These are phyloP conservation scores for Sebastes steindachneri DNA, from an alignment of 2,797 vertebrate genomes.

Conservation along the genomic window DNA sequence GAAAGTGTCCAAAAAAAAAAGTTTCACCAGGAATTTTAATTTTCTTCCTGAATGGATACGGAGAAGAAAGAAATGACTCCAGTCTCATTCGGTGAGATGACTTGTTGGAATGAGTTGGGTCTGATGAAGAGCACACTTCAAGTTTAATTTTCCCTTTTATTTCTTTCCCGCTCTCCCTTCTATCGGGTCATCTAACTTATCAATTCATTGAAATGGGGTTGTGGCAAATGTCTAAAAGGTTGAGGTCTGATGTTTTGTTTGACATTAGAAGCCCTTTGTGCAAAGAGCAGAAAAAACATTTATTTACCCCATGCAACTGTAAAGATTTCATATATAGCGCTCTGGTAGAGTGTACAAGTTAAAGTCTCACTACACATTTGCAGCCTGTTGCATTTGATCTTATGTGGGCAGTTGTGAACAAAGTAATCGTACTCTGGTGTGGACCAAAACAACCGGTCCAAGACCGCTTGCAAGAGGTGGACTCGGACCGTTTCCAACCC, in stretches of 20 bases:
- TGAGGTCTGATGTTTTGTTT: background rate
- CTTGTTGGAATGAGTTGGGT: background rate
- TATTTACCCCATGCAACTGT: background rate
- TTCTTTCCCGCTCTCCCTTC: background rate
- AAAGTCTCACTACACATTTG: background rate
- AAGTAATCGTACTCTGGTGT: too few species aligned
- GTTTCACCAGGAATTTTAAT: background rate
- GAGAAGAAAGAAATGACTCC: background rate
- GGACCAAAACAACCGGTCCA: too few species aligned
- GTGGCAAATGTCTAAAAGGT: background rate
- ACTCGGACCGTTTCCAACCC: too few species aligned
- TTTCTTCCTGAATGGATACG: background rate
- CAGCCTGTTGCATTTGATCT: background rate
- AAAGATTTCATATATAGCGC: background rate
- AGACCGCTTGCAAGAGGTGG: too few species aligned
- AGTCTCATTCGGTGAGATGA: background rate
- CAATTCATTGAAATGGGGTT: background rate
- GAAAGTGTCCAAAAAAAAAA: background rate
- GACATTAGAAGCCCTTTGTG: background rate
- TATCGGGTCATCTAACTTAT: background rate
- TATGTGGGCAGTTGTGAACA: background rate
- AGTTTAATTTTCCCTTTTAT: background rate
- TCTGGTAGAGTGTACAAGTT: background rate
- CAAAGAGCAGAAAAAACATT: background rate
- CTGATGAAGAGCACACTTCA: slow-evolving; percentile 8